Percentiles rank a stretch among this genome's conserved stretches.
These are phyloP conservation scores for Pristionchus fissidentatus DNA, from an alignment of 2,888 invertebrate species.

Conservation along the genomic window DNA sequence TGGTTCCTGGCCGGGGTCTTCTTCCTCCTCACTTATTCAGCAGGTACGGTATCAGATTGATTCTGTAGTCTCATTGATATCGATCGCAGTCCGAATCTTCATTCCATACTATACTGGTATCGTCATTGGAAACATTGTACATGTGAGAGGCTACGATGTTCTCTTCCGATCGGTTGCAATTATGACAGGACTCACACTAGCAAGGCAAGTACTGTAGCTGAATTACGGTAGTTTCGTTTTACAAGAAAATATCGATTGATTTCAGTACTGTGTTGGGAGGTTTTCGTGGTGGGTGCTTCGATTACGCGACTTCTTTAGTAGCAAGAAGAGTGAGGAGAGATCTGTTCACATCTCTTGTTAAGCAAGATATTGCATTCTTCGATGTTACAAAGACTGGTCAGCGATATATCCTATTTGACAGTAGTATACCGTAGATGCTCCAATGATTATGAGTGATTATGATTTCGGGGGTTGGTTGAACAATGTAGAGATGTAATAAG, in stretches of 20 bases:
- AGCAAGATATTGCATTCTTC: slow-evolving; percentile 77
- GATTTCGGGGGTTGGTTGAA: background rate
- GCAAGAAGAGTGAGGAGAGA: slow-evolving; percentile 73
- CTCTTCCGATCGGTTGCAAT: slow-evolving; percentile 65
- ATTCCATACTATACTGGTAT: slow-evolving; percentile 72
- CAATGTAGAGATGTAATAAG: background rate
- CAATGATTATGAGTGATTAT: background rate
- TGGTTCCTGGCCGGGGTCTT: slow-evolving; percentile 71
- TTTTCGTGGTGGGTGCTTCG: slow-evolving; percentile 75
- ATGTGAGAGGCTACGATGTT: slow-evolving; percentile 54
- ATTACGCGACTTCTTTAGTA: slow-evolving; percentile 74
- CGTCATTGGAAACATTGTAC: slow-evolving; percentile 71
- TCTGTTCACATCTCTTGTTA: slow-evolving; percentile 75
- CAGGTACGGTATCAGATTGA: slow-evolving; percentile 55
- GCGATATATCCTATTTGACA: slow-evolving; percentile 80
- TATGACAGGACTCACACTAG: slow-evolving; percentile 61
- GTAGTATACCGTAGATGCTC: background rate
- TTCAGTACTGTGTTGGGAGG: slow-evolving; percentile 75
- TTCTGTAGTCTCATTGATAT: background rate
- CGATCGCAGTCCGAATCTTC: slow-evolving; percentile 73
- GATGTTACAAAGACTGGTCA: slow-evolving; percentile 76
- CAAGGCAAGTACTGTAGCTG: no score
- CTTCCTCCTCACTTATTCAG: slow-evolving; percentile 71
- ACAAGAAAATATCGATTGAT: slow-evolving; percentile 45
- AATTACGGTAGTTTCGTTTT: background rate